A percentile compares a stretch with the other conserved stretches of the same genome.
These are phyloP conservation scores for Apodemus sylvaticus DNA, from an alignment of 2,113 vertebrate species.

Conservation along the genomic window DNA sequence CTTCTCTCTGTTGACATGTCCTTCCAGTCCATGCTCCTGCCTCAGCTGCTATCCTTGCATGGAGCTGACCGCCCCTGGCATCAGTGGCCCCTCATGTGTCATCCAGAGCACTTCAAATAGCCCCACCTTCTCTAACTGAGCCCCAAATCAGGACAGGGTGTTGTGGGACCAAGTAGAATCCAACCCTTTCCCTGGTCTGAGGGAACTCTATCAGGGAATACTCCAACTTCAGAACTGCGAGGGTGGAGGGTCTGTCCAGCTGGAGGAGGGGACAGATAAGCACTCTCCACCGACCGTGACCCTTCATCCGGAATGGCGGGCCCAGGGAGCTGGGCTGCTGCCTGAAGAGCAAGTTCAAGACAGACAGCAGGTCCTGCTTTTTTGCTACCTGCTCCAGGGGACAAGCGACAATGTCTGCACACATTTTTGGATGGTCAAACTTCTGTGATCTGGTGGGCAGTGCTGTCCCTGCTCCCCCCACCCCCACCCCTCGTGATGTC, in stretches of 20 bases:
- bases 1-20: not conserved
- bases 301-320: not conserved
- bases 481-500: fast-evolving
- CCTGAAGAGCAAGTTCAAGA: fast-evolving
- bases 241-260: no score
- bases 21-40: not conserved
- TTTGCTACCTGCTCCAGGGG: not conserved
- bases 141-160: not conserved
- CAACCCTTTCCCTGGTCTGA: not conserved
- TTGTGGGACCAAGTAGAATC: not conserved
- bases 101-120: not conserved
- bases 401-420: not conserved
- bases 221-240: not conserved
- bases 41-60: not conserved
- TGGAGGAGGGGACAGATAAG: fast-evolving
- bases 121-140: not conserved
- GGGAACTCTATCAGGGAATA: fast-evolving
- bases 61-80: not conserved
- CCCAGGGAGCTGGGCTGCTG: fast-evolving
- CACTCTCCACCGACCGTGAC: fast-evolving
- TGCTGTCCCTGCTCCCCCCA: fast-evolving
- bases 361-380: fast-evolving
- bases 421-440: no score
- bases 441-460: not conserved
- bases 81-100: not conserved